Evolutionary conservation across 2,113 vertebrate genomes (phyloP).

Genomic region (Gymnogyps californianus): DNA sequence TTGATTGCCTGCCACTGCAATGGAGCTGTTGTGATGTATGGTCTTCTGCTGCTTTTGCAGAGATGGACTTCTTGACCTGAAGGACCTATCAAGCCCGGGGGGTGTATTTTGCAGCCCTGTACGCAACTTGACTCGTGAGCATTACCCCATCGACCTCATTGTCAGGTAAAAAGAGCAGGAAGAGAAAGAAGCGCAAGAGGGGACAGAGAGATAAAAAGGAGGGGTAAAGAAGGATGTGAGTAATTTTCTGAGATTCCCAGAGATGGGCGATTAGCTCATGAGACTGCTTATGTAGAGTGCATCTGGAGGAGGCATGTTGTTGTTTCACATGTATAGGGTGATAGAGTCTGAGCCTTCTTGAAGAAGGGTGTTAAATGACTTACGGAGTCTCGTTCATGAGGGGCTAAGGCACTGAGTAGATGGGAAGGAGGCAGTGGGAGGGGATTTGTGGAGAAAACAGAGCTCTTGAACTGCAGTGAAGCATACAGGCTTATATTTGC

Average conservation of each 20-base stretch:
- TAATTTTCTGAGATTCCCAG: not conserved
- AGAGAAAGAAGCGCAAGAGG: not conserved
- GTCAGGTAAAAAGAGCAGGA: fast-evolving
- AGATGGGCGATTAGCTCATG: not conserved
- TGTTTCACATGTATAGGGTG: not conserved
- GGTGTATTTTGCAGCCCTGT: not conserved
- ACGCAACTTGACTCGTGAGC: not conserved
- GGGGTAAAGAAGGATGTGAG: not conserved
- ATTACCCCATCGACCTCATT: not conserved
- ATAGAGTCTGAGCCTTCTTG: not conserved
- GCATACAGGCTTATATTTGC: not conserved
- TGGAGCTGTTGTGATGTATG: not conserved
- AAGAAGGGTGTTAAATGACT: not conserved
- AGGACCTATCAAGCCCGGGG: not conserved
- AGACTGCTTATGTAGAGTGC: not conserved
- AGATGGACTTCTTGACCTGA: not conserved
- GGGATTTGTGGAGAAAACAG: not conserved
- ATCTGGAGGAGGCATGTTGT: not conserved
- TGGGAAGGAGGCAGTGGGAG: not conserved
- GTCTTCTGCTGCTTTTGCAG: not conserved
- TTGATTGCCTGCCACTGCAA: not conserved
- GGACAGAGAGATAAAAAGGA: not conserved
- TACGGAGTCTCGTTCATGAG: not conserved
- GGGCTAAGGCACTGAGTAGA: not conserved
- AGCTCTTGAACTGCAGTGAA: not conserved